Evolutionary conservation across 1,140 invertebrate species (phyloP).

Genomic region (Halictus rubicundus): DNA sequence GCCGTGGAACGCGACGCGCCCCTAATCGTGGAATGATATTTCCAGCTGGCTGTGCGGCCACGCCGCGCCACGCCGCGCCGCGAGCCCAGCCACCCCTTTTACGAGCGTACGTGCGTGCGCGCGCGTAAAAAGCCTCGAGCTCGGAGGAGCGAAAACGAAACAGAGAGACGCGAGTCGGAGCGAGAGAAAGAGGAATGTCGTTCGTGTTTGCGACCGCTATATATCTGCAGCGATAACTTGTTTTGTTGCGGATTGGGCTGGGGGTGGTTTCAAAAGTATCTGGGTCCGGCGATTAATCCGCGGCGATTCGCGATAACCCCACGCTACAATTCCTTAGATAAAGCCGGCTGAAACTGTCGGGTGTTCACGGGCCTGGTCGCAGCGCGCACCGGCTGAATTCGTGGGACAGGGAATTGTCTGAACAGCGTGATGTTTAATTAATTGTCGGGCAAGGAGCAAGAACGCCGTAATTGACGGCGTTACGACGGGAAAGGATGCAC

Average conservation of each 20-base stretch:
- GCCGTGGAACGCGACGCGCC: constrained; percentile 41
- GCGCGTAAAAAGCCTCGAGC: constrained; percentile 8
- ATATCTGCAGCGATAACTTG: constrained; percentile 47
- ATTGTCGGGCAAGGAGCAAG: neutral
- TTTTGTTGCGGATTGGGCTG: neutral
- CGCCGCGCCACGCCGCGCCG: constrained; percentile 13
- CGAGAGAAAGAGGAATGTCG: constrained; percentile 43
- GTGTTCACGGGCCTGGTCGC: neutral
- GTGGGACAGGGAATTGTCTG: neutral
- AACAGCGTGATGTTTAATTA: constrained; percentile 1
- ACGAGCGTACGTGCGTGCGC: constrained; percentile 10
- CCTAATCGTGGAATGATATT: constrained; percentile 64
- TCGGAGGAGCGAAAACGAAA: neutral
- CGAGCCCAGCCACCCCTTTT: constrained; percentile 29
- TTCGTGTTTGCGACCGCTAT: constrained; percentile 28
- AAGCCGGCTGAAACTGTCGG: neutral
- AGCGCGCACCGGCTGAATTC: neutral
- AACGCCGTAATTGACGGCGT: neutral
- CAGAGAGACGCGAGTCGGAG: neutral
- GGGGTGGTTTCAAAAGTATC: constrained; percentile 32
- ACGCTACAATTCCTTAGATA: constrained; percentile 34
- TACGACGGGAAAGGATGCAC: neutral
- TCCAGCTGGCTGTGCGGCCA: constrained; percentile 50
- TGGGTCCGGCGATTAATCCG: constrained; percentile 43
- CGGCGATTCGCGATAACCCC: constrained; percentile 48